Percentiles rank a stretch among this genome's conserved stretches.
Conservation (phyloP, 2,113 vertebrate species). For the Benitochromis conjunctus region DNA sequence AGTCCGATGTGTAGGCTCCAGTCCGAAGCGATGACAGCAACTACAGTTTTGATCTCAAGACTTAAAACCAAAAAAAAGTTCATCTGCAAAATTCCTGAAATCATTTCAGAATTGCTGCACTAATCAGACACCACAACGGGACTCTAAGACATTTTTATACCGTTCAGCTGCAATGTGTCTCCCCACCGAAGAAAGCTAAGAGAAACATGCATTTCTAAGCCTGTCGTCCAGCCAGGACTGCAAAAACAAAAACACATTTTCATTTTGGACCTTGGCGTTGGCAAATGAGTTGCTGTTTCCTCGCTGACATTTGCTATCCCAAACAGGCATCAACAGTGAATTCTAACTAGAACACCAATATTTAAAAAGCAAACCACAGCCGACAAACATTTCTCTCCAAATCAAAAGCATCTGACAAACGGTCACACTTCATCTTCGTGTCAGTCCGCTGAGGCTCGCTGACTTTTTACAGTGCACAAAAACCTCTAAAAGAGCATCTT, state of each 20-base stretch:
- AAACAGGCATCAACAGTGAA: neutral
- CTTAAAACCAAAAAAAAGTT: neutral
- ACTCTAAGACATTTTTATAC: neutral
- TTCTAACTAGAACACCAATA: neutral
- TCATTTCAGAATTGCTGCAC: neutral
- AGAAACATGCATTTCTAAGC: neutral
- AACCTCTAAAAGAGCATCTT: neutral
- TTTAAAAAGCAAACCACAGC: neutral
- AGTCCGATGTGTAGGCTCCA: neutral
- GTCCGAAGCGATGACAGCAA: neutral
- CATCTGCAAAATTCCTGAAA: neutral
- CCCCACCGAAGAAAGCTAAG: neutral
- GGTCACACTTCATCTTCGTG: conserved; percentile 26
- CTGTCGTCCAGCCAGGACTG: neutral
- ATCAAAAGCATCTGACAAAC: neutral
- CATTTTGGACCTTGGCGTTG: neutral
- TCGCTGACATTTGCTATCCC: neutral
- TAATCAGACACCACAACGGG: neutral
- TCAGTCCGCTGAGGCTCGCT: neutral
- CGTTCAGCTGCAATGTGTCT: neutral
- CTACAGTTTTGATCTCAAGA: neutral
- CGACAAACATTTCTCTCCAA: neutral
- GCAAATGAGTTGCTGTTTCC: neutral
- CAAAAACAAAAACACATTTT: neutral
- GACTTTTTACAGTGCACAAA: conserved; percentile 33